phyloP scores from a whole-genome alignment of 2,113 vertebrate species.

The Colistium nudipinnis region DNA sequence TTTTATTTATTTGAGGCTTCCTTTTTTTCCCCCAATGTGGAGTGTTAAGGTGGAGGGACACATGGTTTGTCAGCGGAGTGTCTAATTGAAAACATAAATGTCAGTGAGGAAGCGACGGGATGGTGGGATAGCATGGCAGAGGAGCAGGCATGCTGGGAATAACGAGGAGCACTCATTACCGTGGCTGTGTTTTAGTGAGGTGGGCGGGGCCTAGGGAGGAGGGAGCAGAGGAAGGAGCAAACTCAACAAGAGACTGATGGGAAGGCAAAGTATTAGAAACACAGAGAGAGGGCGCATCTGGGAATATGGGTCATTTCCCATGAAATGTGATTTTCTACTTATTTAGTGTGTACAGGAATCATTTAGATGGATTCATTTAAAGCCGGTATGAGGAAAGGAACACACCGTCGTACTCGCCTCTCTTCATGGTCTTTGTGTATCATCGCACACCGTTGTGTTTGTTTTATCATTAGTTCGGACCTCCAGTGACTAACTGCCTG shows the following conservation, averaged over 20 bases:
- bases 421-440: constrained; percentile 35
- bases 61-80: constrained; percentile 27
- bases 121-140: constrained; percentile 21
- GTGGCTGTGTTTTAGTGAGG: constrained; percentile 40
- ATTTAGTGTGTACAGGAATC: neutral
- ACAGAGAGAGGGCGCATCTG: neutral
- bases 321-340: too few relatives aligned
- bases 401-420: neutral
- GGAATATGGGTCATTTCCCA: too few relatives aligned
- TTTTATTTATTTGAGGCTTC: neutral
- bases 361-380: neutral
- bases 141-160: constrained; percentile 55
- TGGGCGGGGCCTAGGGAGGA: constrained; percentile 7
- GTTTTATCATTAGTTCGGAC: constrained; percentile 57
- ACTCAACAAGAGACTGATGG: neutral
- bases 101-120: constrained; percentile 62
- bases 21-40: constrained; percentile 6
- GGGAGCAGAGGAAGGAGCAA: neutral
- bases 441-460: constrained; percentile 30
- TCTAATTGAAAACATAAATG: constrained; percentile 75
- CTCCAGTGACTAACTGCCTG: constrained; percentile 58
- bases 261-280: constrained; percentile 26
- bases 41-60: constrained; percentile 23
- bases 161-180: constrained; percentile 65
- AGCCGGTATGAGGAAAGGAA: neutral